Evolutionary conservation across 2,113 vertebrate genomes (phyloP).

Genomic region (Apodemus sylvaticus): DNA sequence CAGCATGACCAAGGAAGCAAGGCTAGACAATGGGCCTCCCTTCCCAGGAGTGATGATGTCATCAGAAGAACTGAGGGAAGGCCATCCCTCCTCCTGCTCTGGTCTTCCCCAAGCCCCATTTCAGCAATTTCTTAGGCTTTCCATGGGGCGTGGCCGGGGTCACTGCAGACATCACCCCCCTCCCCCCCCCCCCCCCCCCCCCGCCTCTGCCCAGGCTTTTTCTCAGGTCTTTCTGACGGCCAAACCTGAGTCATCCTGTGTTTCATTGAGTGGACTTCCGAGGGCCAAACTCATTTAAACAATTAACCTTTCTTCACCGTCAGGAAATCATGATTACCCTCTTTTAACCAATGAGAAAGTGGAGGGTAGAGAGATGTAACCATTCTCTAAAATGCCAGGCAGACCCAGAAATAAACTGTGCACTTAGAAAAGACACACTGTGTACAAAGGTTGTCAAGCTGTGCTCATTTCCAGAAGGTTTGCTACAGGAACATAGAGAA

Average conservation of each 20-base stretch:
- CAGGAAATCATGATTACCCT: not conserved
- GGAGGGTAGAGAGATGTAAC: not conserved
- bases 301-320: not conserved
- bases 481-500: fast-evolving
- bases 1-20: not conserved
- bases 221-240: not conserved
- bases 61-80: not conserved
- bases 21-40: not conserved
- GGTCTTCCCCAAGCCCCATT: not conserved
- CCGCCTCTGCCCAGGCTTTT: too few species aligned
- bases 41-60: not conserved
- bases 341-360: not conserved
- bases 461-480: not conserved
- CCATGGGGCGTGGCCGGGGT: fast-evolving
- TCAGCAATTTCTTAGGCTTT: not conserved
- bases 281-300: not conserved
- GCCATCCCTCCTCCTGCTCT: not conserved
- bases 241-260: not conserved
- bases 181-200: too few species aligned
- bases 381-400: not conserved
- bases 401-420: not conserved
- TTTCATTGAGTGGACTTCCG: not conserved
- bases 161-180: too few species aligned
- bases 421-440: not conserved
- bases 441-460: not conserved